Conservation (phyloP, 2,888 invertebrate genomes). For the Macrosiphum euphorbiae region DNA sequence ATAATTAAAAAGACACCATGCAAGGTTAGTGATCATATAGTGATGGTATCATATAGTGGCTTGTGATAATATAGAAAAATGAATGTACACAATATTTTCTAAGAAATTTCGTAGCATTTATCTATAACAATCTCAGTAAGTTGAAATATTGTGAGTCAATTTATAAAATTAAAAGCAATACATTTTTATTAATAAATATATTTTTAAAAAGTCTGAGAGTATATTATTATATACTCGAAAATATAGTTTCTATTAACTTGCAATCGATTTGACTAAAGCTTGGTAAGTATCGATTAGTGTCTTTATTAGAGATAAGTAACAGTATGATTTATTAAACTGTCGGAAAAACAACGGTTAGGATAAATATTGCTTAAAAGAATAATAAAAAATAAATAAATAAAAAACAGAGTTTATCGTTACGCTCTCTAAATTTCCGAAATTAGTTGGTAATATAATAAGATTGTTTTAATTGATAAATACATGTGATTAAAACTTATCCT, state of each 20-base stretch:
- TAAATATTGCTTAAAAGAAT: neutral
- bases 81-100: too few relatives aligned
- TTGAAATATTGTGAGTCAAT: too few relatives aligned
- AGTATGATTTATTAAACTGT: neutral
- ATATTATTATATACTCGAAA: neutral
- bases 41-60: too few relatives aligned
- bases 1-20: neutral
- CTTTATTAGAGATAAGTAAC: neutral
- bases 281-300: neutral
- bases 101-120: too few relatives aligned
- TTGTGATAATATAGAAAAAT: neutral
- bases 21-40: neutral
- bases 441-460: neutral
- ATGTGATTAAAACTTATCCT: neutral
- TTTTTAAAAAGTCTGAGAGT: too few relatives aligned
- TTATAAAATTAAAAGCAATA: too few relatives aligned
- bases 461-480: neutral
- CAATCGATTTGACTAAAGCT: neutral
- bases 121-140: too few relatives aligned
- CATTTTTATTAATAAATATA: too few relatives aligned
- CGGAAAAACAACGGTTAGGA: neutral
- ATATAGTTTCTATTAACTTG: neutral
- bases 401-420: neutral
- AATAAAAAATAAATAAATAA: conserved; percentile 6
- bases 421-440: neutral